Conservation (phyloP, 2,888 invertebrate genomes). For the Rhogogaster chlorosoma region DNA sequence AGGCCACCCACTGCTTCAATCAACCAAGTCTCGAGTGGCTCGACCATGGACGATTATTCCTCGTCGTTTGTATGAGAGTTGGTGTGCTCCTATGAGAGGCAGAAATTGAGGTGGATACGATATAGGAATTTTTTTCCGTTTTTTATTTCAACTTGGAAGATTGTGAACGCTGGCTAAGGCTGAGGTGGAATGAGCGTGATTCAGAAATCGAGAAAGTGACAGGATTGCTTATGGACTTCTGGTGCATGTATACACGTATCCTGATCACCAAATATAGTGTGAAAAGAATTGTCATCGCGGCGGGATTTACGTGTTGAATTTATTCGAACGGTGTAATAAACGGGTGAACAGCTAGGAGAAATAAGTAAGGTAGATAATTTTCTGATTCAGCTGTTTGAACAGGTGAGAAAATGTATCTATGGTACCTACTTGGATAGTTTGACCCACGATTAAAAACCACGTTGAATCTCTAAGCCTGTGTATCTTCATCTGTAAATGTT, state of each 20-base stretch:
- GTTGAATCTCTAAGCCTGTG: not conserved
- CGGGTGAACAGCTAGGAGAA: not conserved
- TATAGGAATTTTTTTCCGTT: not conserved
- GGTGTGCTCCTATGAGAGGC: not conserved
- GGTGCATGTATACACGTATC: not conserved
- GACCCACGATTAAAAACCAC: not conserved
- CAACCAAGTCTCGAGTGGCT: constrained; percentile 61
- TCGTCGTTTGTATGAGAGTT: not conserved
- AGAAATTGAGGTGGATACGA: not conserved
- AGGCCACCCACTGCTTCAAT: constrained; percentile 75
- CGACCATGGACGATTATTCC: constrained; percentile 7
- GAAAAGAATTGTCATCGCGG: not conserved
- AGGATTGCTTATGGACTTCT: not conserved
- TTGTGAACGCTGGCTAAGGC: not conserved
- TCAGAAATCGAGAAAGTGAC: constrained; percentile 25
- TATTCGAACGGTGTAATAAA: not conserved
- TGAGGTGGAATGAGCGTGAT: constrained; percentile 46
- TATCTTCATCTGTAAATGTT: not conserved
- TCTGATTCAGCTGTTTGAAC: not conserved
- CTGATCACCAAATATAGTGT: not conserved
- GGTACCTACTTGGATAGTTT: not conserved
- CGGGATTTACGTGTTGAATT: not conserved
- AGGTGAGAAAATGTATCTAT: not conserved
- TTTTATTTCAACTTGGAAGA: not conserved
- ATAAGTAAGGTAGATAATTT: not conserved